Conservation (phyloP, 2,797 vertebrate species). For the Uromys caudimaculatus region DNA sequence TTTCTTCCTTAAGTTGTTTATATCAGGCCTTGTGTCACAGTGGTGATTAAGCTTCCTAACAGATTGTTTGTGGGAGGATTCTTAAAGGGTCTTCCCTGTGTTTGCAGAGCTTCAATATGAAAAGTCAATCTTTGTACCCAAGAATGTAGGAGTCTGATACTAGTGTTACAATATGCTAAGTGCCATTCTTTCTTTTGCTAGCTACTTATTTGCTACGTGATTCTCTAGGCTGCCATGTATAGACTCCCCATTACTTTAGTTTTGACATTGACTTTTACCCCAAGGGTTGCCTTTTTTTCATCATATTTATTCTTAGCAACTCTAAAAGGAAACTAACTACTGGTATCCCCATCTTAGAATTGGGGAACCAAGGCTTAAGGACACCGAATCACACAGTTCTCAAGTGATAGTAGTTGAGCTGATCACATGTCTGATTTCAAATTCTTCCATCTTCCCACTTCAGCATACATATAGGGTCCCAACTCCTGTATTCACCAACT, state of each 20-base stretch:
- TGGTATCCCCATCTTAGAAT: background rate
- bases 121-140: background rate
- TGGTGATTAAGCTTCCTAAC: background rate
- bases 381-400: background rate
- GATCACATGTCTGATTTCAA: background rate
- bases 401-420: background rate
- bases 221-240: background rate
- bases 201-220: background rate
- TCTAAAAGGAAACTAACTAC: background rate
- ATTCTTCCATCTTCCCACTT: background rate
- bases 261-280: background rate
- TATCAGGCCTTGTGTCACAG: background rate
- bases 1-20: background rate
- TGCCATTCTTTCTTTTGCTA: background rate
- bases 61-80: background rate
- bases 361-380: background rate
- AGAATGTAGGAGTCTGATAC: background rate
- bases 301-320: slow-evolving; percentile 9
- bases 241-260: background rate
- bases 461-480: background rate
- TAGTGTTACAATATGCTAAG: background rate
- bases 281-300: background rate
- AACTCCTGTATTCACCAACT: background rate
- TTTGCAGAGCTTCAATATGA: background rate
- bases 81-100: background rate